Evolutionary conservation across 1,140 invertebrate species (phyloP).

Genomic region (Conopomorpha cramerella): DNA sequence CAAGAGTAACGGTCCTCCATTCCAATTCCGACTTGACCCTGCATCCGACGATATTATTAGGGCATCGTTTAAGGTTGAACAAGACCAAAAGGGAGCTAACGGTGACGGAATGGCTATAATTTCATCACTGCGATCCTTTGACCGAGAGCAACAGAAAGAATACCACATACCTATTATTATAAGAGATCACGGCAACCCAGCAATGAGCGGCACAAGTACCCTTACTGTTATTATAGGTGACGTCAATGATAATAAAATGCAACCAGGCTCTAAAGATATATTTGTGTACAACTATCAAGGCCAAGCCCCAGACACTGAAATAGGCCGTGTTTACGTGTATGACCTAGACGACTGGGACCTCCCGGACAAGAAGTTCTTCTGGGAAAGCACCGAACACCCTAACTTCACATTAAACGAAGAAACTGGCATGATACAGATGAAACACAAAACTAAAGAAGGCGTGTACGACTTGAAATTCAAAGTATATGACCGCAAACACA

Average conservation of each 20-base stretch:
- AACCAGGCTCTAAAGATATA: slow-evolving; percentile 93
- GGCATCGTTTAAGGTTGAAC: slow-evolving; percentile 92
- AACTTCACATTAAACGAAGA: slow-evolving; percentile 88
- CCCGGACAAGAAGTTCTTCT: slow-evolving; percentile 95
- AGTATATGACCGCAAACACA: slow-evolving; percentile 93
- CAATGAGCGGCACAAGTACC: slow-evolving; percentile 93
- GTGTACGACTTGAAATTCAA: slow-evolving; percentile 86
- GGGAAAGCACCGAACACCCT: slow-evolving; percentile 81
- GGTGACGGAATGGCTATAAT: slow-evolving; percentile 95
- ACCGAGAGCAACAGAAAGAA: slow-evolving; percentile 94
- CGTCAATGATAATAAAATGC: slow-evolving; percentile 97
- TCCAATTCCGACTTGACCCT: slow-evolving; percentile 90
- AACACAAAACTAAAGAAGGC: slow-evolving; percentile 85
- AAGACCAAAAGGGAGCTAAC: slow-evolving; percentile 93
- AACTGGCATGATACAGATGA: slow-evolving; percentile 95
- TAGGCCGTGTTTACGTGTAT: slow-evolving; percentile 94
- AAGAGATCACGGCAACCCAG: slow-evolving; percentile 85
- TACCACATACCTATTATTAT: slow-evolving; percentile 94
- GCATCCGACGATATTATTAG: slow-evolving; percentile 90
- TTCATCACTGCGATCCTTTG: slow-evolving; percentile 87
- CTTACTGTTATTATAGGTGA: slow-evolving; percentile 95
- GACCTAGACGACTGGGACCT: slow-evolving; percentile 98
- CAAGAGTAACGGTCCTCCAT: slow-evolving; percentile 93
- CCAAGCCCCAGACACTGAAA: slow-evolving; percentile 88
- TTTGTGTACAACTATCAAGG: slow-evolving; percentile 97